Evolutionary conservation across 2,113 vertebrate genomes (phyloP).

Genomic region (Symphodus melops): DNA sequence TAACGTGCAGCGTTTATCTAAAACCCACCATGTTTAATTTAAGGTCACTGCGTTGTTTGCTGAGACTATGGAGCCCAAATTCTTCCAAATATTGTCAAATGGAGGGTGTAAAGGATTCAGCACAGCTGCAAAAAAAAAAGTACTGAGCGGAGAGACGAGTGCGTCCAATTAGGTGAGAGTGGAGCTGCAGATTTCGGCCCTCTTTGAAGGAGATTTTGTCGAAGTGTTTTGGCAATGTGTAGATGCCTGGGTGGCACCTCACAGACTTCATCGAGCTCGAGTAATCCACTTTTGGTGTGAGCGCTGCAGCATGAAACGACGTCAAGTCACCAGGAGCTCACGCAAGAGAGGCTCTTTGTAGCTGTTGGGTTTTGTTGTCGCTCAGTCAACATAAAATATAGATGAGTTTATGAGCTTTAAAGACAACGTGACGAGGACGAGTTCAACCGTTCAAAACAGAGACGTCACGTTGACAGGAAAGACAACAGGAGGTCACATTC

Average conservation of each 20-base stretch:
- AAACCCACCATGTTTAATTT: not conserved
- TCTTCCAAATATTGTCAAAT: constrained; percentile 49
- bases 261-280: constrained; percentile 48
- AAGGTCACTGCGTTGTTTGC: constrained; percentile 32
- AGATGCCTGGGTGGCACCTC: constrained; percentile 60
- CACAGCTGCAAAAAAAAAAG: constrained; percentile 24
- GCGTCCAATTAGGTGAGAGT: constrained; percentile 28
- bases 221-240: constrained; percentile 70
- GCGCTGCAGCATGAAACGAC: constrained; percentile 2
- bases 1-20: constrained; percentile 8
- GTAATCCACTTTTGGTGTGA: constrained; percentile 47
- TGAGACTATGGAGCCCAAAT: constrained; percentile 10
- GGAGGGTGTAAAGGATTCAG: constrained; percentile 46
- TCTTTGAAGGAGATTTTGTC: constrained; percentile 30
- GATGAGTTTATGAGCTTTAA: too few species aligned
- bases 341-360: too few species aligned
- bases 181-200: constrained; percentile 21
- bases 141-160: not conserved
- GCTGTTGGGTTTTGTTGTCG: too few species aligned
- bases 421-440: too few species aligned
- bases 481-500: too few species aligned
- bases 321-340: constrained; percentile 2
- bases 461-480: too few species aligned
- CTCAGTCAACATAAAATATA: too few species aligned
- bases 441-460: too few species aligned